Base-by-base conservation (phyloP, 1,140 invertebrate species). In the Venturia canescens region DNA sequence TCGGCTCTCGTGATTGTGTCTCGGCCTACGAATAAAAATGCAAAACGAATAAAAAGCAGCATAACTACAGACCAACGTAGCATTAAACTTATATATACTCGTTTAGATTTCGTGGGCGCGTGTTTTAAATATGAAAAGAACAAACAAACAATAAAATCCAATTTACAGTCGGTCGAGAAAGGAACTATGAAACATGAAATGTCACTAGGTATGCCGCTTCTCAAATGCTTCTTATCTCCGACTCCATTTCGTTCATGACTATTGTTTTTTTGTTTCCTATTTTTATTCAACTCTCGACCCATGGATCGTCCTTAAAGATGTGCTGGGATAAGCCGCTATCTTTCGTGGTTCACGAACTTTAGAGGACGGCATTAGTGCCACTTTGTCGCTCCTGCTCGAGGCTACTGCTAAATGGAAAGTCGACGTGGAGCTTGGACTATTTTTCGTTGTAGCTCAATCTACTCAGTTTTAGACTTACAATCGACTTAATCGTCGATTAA, bases 111-210 rank as follows among this genome's bases (percentile, higher is more conserved):
- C 18, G 21, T 31, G 76, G 60, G 26, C 67, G 23, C 79, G 82
- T 75, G 69, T 29, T 75, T 38, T n/a, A 75, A 60, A 75, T 81
- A 76, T 26, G 79, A 78, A 34, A 72, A 60, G 3, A 57, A 57
- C 15, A 57, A 57, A 57, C 11, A 57, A n/a, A 60, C 16, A 23
- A 60, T 44, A 71, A 79, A 81, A 79, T 83, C 77, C 34, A 48
- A 79, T 60, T 80, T 77, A 63, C 80, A 81, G 82, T 83, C 80
- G 82, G 80, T 83, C 80, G 77, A 60, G 57, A 83, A 76, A 83
- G 71, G 72, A 79, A 81, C 70, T 16, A 81, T 81, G 60, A 67
- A 80, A 75, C 72, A 75, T 75, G 72, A 75, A 38, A 79, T 50
- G 70, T 77, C 57, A 76, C 71, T 81, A 79, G 77, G 71, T 81